Percentiles rank a stretch among this genome's conserved stretches.
These are phyloP conservation scores for Hylomyscus alleni DNA, from an alignment of 2,797 vertebrate genomes.

Conservation along the genomic window DNA sequence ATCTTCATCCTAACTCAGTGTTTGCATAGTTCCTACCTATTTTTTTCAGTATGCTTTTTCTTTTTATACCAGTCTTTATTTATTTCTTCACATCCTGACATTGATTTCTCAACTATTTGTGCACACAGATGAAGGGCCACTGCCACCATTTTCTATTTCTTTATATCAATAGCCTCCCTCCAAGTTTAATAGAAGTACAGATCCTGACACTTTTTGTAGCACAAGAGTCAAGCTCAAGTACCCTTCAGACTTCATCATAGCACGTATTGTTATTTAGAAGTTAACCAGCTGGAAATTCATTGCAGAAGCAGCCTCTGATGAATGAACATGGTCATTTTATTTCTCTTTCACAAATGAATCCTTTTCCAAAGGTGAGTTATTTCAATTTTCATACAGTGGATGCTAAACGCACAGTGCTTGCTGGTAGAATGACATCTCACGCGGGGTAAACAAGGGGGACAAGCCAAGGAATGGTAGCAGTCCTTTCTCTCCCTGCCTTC, in stretches of 20 bases:
- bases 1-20: background rate
- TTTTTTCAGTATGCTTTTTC: background rate
- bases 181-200: constrained; percentile 56
- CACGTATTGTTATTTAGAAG: constrained; percentile 60
- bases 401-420: background rate
- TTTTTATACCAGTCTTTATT: background rate
- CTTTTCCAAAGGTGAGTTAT: constrained; percentile 57
- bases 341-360: constrained; percentile 52
- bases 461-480: background rate
- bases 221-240: constrained; percentile 35
- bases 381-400: constrained; percentile 16
- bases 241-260: constrained; percentile 56
- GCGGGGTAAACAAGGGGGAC: background rate
- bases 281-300: constrained; percentile 68
- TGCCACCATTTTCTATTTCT: constrained; percentile 51
- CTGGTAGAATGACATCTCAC: background rate
- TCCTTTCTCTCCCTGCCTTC: background rate
- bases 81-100: background rate
- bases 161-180: constrained; percentile 58
- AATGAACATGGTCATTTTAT: constrained; percentile 58
- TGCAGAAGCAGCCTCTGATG: constrained; percentile 35
- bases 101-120: constrained; percentile 43
- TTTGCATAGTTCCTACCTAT: background rate
- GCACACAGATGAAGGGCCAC: constrained; percentile 9
- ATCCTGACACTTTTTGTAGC: constrained; percentile 44